phyloP scores from a whole-genome alignment of 2,113 vertebrate genomes.

The Megaceryle torquata region DNA sequence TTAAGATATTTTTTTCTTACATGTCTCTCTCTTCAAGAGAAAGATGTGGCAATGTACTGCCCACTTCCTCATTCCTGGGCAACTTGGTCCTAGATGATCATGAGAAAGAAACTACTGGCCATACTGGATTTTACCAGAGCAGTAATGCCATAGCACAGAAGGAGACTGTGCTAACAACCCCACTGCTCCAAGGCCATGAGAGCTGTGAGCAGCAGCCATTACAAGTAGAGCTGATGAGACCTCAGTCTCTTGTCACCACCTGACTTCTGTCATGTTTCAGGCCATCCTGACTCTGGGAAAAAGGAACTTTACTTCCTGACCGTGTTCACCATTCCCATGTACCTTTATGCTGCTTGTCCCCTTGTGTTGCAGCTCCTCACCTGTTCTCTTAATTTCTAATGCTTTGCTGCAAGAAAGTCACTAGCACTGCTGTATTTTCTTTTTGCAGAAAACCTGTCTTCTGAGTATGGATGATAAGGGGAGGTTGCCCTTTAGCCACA shows the following conservation, averaged over 20 bases:
- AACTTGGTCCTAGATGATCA: neutral
- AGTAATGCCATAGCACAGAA: neutral
- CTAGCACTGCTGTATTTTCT: neutral
- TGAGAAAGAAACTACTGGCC: neutral
- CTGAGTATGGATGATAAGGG: neutral
- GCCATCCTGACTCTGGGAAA: neutral
- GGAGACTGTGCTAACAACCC: accelerated
- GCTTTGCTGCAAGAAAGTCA: neutral
- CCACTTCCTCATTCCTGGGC: neutral
- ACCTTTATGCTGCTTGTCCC: neutral
- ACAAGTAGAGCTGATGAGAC: neutral
- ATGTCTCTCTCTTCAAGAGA: neutral
- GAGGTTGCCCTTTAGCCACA: neutral
- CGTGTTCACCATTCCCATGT: neutral
- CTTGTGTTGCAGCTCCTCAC: neutral
- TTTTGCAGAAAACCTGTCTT: neutral
- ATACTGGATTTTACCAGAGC: neutral
- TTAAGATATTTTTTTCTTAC: neutral
- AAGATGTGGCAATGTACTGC: neutral
- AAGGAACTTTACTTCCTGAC: neutral
- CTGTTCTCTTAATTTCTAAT: neutral
- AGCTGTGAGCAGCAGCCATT: neutral
- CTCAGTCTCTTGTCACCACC: neutral
- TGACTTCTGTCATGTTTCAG: neutral
- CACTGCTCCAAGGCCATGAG: neutral